phyloP scores from a whole-genome alignment of 2,113 vertebrate species.

The Peromyscus leucopus region DNA sequence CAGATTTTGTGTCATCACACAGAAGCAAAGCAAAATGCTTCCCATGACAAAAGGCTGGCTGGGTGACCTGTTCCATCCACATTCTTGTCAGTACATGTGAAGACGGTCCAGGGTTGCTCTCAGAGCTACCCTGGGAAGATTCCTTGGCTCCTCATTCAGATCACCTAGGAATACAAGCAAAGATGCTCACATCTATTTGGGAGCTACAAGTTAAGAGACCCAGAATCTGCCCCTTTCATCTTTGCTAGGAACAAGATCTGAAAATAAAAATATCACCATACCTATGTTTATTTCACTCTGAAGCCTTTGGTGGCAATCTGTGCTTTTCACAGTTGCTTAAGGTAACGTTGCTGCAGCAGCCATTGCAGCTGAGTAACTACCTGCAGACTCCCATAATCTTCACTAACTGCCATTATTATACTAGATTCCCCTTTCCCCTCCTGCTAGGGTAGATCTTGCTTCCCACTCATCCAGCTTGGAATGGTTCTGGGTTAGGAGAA shows the following conservation, averaged over 20 bases:
- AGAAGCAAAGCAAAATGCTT: slow-evolving; percentile 50
- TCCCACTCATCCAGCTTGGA: background rate
- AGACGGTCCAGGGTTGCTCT: slow-evolving; percentile 59
- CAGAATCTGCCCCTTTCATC: slow-evolving; percentile 12
- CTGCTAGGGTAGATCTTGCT: background rate
- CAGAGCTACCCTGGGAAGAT: slow-evolving; percentile 46
- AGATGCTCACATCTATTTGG: slow-evolving; percentile 57
- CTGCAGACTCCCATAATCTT: background rate
- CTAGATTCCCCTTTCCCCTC: background rate
- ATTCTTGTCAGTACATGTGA: slow-evolving; percentile 60
- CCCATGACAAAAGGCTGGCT: slow-evolving; percentile 21
- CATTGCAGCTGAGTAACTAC: background rate
- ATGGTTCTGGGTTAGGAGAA: slow-evolving; percentile 17
- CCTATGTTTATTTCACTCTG: background rate
- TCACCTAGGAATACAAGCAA: slow-evolving; percentile 75
- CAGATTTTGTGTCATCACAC: slow-evolving; percentile 30
- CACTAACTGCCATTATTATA: background rate
- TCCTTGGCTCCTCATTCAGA: slow-evolving; percentile 67
- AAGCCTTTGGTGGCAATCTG: slow-evolving; percentile 39
- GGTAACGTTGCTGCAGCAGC: background rate
- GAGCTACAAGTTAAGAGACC: slow-evolving; percentile 35
- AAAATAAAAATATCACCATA: background rate
- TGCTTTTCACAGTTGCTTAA: slow-evolving; percentile 5
- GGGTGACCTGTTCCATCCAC: slow-evolving; percentile 46
- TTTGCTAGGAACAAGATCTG: slow-evolving; percentile 40